Conservation (phyloP, 2,113 vertebrate species). For the Octodon degus region DNA sequence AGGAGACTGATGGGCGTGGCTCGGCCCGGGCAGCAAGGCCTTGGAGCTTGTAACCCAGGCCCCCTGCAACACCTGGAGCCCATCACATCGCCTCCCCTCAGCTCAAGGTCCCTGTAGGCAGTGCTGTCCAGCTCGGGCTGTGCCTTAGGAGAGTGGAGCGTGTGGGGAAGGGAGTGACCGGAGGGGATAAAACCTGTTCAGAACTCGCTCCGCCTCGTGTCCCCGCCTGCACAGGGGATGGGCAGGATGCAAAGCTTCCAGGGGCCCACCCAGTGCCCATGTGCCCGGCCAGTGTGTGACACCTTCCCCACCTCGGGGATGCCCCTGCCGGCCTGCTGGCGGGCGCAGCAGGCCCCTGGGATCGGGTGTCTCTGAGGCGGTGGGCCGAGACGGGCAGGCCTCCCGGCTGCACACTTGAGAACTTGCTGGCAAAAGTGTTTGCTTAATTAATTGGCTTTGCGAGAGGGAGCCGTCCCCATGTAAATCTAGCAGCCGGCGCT, state of each 20-base stretch:
- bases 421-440: conserved; percentile 82
- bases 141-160: background rate
- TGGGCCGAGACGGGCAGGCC: conserved; percentile 59
- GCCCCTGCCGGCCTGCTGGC: accelerated
- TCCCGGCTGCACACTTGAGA: conserved; percentile 86
- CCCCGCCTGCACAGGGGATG: background rate
- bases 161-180: too few relatives aligned
- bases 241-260: background rate
- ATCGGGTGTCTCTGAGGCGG: conserved; percentile 74
- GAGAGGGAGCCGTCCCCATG: conserved; percentile 76
- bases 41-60: background rate
- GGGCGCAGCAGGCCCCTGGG: background rate
- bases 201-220: background rate
- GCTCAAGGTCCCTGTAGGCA: background rate
- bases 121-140: background rate
- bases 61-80: background rate
- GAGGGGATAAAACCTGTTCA: background rate
- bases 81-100: accelerated
- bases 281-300: accelerated
- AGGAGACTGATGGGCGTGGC: background rate
- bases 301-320: too few relatives aligned
- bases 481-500: conserved; percentile 78
- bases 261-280: accelerated
- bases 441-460: conserved; percentile 87
- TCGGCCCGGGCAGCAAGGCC: too few relatives aligned